Percentiles rank a stretch among this genome's conserved stretches.
Conservation (phyloP, 2,797 vertebrate genomes). For the Ctenopoma kingsleyae region DNA sequence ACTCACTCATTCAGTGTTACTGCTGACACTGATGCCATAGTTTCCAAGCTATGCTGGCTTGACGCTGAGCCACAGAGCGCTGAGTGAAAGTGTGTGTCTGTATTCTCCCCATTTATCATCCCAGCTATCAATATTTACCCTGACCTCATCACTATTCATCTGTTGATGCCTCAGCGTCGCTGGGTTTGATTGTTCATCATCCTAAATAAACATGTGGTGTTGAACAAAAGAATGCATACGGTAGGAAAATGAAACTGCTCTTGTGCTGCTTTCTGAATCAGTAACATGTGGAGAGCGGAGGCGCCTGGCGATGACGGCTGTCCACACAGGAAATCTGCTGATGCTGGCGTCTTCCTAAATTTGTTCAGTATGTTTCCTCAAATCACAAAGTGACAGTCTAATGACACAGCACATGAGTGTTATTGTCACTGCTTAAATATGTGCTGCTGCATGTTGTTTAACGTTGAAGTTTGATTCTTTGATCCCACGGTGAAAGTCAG, state of each 20-base stretch:
- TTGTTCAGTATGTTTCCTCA: constrained; percentile 68
- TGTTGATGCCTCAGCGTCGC: constrained; percentile 55
- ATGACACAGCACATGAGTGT: constrained; percentile 60
- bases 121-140: constrained; percentile 70
- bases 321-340: constrained; percentile 73
- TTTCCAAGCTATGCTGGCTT: constrained; percentile 53
- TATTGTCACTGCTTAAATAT: constrained; percentile 47
- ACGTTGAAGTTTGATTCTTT: constrained; percentile 19
- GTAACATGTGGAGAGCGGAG: constrained; percentile 55
- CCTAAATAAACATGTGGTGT: constrained; percentile 70
- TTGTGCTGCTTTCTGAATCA: constrained; percentile 55
- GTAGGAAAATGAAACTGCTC: constrained; percentile 56
- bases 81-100: constrained; percentile 33
- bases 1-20: constrained; percentile 11
- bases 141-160: constrained; percentile 77
- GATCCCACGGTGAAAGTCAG: constrained; percentile 24
- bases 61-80: constrained; percentile 38
- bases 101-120: constrained; percentile 53
- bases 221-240: constrained; percentile 65
- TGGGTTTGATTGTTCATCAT: constrained; percentile 65
- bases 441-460: constrained; percentile 55
- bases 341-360: constrained; percentile 64
- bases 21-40: constrained; percentile 54
- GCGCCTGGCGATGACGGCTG: constrained; percentile 32
- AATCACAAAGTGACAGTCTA: constrained; percentile 66